These are phyloP conservation scores for Scelioninae gen. 1 DNA, from an alignment of 2,888 invertebrate genomes.

Conservation along the genomic window DNA sequence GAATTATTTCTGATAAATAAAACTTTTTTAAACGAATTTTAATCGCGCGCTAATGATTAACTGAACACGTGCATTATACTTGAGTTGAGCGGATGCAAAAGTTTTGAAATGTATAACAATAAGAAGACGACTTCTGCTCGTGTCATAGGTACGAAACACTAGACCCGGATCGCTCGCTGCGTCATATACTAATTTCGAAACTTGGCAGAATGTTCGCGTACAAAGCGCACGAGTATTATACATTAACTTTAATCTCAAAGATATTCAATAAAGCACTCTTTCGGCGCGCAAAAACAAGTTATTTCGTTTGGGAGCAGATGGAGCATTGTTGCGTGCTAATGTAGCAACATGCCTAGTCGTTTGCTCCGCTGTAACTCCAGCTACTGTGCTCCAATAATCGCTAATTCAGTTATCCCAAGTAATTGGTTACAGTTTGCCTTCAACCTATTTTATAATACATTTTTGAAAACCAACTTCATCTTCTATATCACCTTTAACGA, in stretches of 20 bases:
- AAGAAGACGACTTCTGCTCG: conserved; percentile 47
- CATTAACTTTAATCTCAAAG: conserved; percentile 55
- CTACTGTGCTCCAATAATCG: conserved; percentile 39
- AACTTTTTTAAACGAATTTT: not conserved
- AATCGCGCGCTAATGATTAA: not conserved
- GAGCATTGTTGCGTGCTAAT: conserved; percentile 54
- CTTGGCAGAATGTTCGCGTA: conserved; percentile 29
- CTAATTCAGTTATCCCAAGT: no score
- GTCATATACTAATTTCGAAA: conserved; percentile 51
- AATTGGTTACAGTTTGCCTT: no score
- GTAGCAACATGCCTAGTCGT: conserved; percentile 30
- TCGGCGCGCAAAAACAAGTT: conserved; percentile 55
- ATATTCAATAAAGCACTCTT: conserved; percentile 56
- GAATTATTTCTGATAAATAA: not conserved
- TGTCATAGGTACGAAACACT: conserved; percentile 51
- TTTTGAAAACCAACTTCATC: no score
- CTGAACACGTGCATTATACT: not conserved
- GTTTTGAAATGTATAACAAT: conserved; percentile 53
- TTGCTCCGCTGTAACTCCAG: conserved; percentile 31
- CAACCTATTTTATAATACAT: conserved; percentile 20
- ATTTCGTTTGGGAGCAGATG: conserved; percentile 58
- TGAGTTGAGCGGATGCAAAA: conserved; percentile 31
- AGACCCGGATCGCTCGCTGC: no score
- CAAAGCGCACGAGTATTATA: conserved; percentile 42
- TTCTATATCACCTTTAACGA: no score